phyloP scores from a whole-genome alignment of 2,797 vertebrate species.

The Erethizon dorsatum region DNA sequence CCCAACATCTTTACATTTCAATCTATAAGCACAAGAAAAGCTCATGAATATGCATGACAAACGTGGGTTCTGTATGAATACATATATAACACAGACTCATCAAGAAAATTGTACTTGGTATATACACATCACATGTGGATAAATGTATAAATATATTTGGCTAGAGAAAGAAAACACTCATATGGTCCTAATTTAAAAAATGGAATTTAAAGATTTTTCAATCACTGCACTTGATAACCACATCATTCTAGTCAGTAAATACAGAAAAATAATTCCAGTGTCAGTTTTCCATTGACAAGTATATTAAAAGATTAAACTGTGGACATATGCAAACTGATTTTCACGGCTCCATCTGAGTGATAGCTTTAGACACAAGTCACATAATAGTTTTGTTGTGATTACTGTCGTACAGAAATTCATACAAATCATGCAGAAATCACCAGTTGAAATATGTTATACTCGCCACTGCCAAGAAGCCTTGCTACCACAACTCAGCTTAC shows the following conservation, averaged over 20 bases:
- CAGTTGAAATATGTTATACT: constrained; percentile 33
- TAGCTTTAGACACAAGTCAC: constrained; percentile 75
- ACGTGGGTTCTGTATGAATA: constrained; percentile 10
- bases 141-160: constrained; percentile 4
- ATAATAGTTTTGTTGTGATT: constrained; percentile 66
- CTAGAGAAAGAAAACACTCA: constrained; percentile 65
- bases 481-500: not conserved
- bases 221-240: constrained; percentile 71
- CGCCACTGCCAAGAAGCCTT: constrained; percentile 43
- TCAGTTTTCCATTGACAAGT: constrained; percentile 75
- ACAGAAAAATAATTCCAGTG: constrained; percentile 77
- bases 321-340: constrained; percentile 81
- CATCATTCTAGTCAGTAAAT: constrained; percentile 74
- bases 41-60: not conserved
- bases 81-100: constrained; percentile 22
- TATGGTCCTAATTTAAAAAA: constrained; percentile 71
- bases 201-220: constrained; percentile 68
- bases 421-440: constrained; percentile 66
- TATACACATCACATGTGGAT: not conserved
- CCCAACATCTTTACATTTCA: not conserved
- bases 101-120: not conserved
- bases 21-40: constrained; percentile 1
- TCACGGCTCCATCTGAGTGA: constrained; percentile 65
- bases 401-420: constrained; percentile 71
- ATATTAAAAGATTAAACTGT: constrained; percentile 81